Conservation (phyloP, 2,888 invertebrate species). For the Dichetophora obliterata region DNA sequence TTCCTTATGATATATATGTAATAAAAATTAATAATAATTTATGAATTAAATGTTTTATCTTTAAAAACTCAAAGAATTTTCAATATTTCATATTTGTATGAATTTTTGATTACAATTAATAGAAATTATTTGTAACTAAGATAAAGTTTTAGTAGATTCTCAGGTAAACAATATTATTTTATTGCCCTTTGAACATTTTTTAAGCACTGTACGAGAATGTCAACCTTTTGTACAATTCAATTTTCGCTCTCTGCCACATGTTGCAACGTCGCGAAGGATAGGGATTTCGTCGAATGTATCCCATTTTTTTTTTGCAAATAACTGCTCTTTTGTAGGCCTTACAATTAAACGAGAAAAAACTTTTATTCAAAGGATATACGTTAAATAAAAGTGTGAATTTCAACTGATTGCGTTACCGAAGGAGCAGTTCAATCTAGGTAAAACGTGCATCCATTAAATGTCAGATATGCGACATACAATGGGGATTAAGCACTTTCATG, state of each 20-base stretch:
- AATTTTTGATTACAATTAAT: too few species aligned
- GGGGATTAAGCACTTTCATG: constrained; percentile 5
- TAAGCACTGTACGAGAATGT: background rate
- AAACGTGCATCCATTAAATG: background rate
- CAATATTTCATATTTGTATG: too few species aligned
- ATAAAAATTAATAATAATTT: too few species aligned
- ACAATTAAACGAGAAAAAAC: too few species aligned
- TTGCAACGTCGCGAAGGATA: constrained; percentile 1
- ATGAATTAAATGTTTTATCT: too few species aligned
- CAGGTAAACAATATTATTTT: too few species aligned
- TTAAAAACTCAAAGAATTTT: too few species aligned
- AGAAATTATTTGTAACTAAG: too few species aligned
- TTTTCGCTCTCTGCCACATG: constrained; percentile 8
- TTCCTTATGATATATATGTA: too few species aligned
- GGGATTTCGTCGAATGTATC: constrained; percentile 1
- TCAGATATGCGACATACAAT: constrained; percentile 9
- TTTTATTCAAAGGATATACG: background rate
- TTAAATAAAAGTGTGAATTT: constrained; percentile 32
- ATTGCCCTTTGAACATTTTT: background rate
- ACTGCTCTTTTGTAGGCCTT: background rate
- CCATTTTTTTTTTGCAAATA: background rate
- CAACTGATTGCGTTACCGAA: constrained; percentile 27
- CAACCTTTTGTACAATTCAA: constrained; percentile 11
- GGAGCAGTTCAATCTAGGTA: background rate
- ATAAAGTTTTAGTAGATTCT: too few species aligned